Evolutionary conservation across 2,888 invertebrate genomes (phyloP).

Genomic region (Xanthia togata): DNA sequence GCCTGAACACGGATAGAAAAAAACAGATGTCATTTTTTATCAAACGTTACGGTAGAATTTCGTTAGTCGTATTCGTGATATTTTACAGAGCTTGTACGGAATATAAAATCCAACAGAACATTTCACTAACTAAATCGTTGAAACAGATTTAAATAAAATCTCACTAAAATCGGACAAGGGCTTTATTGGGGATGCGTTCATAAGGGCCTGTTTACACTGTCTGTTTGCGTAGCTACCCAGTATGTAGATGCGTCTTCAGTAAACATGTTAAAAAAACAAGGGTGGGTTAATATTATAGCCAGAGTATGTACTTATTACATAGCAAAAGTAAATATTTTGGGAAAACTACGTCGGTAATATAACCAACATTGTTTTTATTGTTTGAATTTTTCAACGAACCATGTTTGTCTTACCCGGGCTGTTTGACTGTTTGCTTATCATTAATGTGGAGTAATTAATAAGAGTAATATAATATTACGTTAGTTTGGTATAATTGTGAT

Average conservation of each 20-base stretch:
- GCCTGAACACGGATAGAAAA: background rate
- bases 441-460: constrained; percentile 68
- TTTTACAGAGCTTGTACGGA: constrained; percentile 9
- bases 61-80: constrained; percentile 33
- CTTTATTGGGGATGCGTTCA: constrained; percentile 83
- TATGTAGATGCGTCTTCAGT: constrained; percentile 89
- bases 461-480: constrained; percentile 50
- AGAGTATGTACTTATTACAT: constrained; percentile 70
- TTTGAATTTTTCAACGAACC: constrained; percentile 74
- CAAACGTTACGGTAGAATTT: background rate
- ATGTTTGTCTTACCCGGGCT: constrained; percentile 68
- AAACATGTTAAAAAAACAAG: constrained; percentile 90
- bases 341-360: constrained; percentile 70
- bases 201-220: constrained; percentile 87
- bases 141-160: constrained; percentile 72
- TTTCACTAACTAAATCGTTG: constrained; percentile 39
- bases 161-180: constrained; percentile 76
- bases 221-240: constrained; percentile 86
- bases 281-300: constrained; percentile 79
- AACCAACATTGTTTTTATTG: constrained; percentile 76
- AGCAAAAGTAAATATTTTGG: constrained; percentile 76
- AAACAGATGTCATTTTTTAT: background rate
- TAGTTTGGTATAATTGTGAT: constrained; percentile 51
- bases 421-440: constrained; percentile 66
- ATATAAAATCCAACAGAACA: constrained; percentile 8